phyloP scores from a whole-genome alignment of 2,888 invertebrate species.

The Chalcosyrphus nemorum region DNA sequence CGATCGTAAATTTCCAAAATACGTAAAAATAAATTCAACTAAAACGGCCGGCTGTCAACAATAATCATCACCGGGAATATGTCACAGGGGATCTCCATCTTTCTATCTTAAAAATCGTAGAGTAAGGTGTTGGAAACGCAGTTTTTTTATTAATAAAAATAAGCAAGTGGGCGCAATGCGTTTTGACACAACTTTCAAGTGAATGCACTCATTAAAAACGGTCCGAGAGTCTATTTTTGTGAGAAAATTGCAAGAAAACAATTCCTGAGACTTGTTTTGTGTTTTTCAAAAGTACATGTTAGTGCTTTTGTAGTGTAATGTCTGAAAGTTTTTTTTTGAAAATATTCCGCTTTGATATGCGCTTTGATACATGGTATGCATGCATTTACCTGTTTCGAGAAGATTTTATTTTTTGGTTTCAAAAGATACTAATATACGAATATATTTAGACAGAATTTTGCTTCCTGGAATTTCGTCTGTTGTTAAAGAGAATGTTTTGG shows the following conservation, averaged over 20 bases:
- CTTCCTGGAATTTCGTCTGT: conserved; percentile 2
- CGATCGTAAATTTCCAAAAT: conserved; percentile 30
- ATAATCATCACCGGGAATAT: conserved; percentile 3
- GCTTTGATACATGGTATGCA: no score
- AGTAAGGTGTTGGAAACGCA: not conserved
- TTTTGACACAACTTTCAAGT: conserved; percentile 13
- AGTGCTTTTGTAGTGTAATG: conserved; percentile 33
- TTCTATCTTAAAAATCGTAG: not conserved
- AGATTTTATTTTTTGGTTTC: not conserved
- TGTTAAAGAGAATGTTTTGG: not conserved
- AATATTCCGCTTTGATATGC: not conserved
- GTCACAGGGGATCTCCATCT: not conserved
- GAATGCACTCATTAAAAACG: conserved; percentile 2
- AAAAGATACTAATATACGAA: not conserved
- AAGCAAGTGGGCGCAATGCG: not conserved
- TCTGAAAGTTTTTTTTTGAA: conserved; percentile 34
- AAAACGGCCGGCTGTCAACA: conserved; percentile 9
- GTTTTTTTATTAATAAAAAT: conserved; percentile 5
- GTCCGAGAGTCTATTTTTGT: conserved; percentile 31
- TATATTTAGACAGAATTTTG: not conserved
- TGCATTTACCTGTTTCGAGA: not conserved
- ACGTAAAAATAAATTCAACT: not conserved
- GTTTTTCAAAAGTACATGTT: not conserved
- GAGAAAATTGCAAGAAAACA: not conserved
- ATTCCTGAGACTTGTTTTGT: not conserved